Evolutionary conservation across 2,888 invertebrate species (phyloP).

Genomic region (Kuschelorhynchus macadamiae): DNA sequence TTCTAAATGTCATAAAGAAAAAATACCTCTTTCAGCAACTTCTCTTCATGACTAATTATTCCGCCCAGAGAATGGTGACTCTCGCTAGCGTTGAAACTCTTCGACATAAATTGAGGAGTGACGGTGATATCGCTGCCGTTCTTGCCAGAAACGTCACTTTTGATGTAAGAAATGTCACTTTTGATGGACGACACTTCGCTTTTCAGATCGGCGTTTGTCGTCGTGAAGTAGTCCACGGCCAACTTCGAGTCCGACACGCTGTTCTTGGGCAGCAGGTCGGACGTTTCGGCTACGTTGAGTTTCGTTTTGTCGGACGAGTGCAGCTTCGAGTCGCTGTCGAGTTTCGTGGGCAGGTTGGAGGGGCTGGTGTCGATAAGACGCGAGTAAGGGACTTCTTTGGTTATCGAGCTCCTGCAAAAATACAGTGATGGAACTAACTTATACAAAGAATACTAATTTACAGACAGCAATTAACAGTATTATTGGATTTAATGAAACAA

Average conservation of each 20-base stretch:
- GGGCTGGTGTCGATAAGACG: slow-evolving; percentile 80
- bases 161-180: slow-evolving; percentile 48
- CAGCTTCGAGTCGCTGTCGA: slow-evolving; percentile 80
- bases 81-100: no score
- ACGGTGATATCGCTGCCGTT: no score
- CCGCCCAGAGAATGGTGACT: no score
- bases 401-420: slow-evolving; percentile 58
- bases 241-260: slow-evolving; percentile 89
- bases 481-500: no score
- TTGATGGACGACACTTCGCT: slow-evolving; percentile 47
- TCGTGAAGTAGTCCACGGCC: slow-evolving; percentile 82
- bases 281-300: slow-evolving; percentile 67
- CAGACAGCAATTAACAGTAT: no score
- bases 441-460: no score
- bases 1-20: no score
- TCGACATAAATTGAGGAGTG: no score
- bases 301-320: slow-evolving; percentile 72
- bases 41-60: no score
- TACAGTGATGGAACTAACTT: slow-evolving; percentile 15
- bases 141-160: no score
- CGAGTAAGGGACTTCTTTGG: slow-evolving; percentile 83
- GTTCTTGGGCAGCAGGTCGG: slow-evolving; percentile 77
- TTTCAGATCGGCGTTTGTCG: slow-evolving; percentile 57
- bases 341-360: slow-evolving; percentile 69
- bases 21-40: no score